Evolutionary conservation across 2,113 vertebrate species (phyloP).

Genomic region (Gyps fulvus): DNA sequence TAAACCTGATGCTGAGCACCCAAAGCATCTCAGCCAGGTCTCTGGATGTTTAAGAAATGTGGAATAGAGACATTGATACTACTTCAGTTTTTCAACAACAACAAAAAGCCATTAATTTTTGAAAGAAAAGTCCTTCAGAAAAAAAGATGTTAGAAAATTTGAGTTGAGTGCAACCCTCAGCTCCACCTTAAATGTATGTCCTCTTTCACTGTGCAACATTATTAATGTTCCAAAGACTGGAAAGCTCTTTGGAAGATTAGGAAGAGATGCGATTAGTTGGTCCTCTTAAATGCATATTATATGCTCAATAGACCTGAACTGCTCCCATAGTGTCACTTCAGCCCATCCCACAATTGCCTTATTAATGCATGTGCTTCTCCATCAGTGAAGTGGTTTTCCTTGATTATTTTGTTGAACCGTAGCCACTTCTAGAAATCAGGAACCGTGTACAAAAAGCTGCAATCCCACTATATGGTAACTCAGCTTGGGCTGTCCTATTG

Average conservation of each 20-base stretch:
- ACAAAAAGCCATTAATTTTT: fast-evolving
- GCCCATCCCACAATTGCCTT: background rate
- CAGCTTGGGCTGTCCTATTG: background rate
- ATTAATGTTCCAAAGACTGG: background rate
- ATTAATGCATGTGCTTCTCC: background rate
- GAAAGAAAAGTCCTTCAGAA: background rate
- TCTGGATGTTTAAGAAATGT: background rate
- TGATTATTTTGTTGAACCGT: background rate
- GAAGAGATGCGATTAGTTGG: background rate
- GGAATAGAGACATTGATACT: background rate
- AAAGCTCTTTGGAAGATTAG: background rate
- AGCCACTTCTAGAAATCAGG: background rate
- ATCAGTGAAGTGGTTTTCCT: background rate
- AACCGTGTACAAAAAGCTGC: background rate
- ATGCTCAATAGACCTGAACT: background rate
- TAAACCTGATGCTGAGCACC: background rate
- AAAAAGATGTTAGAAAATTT: background rate
- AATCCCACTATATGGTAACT: fast-evolving
- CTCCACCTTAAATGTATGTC: background rate
- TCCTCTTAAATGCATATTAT: background rate
- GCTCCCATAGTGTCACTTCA: background rate
- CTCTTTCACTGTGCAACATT: background rate
- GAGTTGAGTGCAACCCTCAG: background rate
- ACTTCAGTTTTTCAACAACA: background rate
- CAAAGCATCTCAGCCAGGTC: background rate